These are phyloP conservation scores for Tetramorium parvispinum DNA, from an alignment of 1,140 invertebrate genomes.

Conservation along the genomic window DNA sequence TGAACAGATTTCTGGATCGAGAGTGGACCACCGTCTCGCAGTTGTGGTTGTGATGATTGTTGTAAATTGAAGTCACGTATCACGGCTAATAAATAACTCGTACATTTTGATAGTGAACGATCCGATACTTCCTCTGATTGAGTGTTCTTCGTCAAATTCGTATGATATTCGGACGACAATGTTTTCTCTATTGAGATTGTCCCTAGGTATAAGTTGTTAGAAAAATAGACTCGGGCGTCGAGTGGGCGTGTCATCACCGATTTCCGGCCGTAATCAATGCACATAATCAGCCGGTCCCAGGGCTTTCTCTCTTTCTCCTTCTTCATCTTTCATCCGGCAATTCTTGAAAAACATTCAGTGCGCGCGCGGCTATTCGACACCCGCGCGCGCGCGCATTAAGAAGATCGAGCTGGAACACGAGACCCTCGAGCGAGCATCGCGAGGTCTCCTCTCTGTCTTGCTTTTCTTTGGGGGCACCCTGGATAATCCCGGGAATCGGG, in stretches of 20 bases:
- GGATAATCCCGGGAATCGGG: slow-evolving; percentile 77
- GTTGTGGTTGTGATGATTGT: background rate
- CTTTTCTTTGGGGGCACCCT: slow-evolving; percentile 38
- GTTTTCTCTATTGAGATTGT: background rate
- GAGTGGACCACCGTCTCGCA: slow-evolving; percentile 78
- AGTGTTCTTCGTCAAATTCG: background rate
- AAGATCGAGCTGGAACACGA: slow-evolving; percentile 37
- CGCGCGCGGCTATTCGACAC: slow-evolving; percentile 62
- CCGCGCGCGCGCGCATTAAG: slow-evolving; percentile 17
- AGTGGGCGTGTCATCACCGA: slow-evolving; percentile 64
- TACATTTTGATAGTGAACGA: slow-evolving; percentile 23
- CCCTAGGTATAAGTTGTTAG: background rate
- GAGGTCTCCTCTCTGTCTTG: slow-evolving; percentile 37
- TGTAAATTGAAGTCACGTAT: slow-evolving; percentile 39
- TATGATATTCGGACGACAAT: background rate
- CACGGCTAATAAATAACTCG: slow-evolving; percentile 26
- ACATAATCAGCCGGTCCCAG: slow-evolving; percentile 73
- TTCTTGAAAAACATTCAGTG: slow-evolving; percentile 25
- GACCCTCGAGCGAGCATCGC: slow-evolving; percentile 30
- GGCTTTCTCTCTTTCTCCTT: slow-evolving; percentile 7
- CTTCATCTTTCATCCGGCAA: background rate
- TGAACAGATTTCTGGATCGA: slow-evolving; percentile 68
- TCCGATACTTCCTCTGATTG: background rate
- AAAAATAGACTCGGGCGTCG: slow-evolving; percentile 23
- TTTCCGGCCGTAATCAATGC: slow-evolving; percentile 65